phyloP scores from a whole-genome alignment of 2,113 vertebrate species.

The Cinclus mexicanus region DNA sequence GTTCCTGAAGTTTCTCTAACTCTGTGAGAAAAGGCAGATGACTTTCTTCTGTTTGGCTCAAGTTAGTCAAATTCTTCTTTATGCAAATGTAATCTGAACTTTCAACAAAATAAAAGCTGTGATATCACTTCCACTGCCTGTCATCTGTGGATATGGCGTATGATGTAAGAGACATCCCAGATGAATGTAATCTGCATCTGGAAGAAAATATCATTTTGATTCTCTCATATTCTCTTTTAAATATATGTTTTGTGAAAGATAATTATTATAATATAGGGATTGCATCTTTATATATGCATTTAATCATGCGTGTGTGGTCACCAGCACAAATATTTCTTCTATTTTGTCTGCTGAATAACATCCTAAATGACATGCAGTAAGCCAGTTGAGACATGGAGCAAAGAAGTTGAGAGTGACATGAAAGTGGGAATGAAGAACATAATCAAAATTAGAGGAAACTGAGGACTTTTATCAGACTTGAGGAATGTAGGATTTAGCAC shows the following conservation, averaged over 20 bases:
- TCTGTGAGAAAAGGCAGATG: neutral
- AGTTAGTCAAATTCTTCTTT: neutral
- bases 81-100: neutral
- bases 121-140: neutral
- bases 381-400: neutral
- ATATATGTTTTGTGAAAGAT: neutral
- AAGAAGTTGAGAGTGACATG: neutral
- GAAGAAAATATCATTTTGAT: neutral
- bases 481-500: neutral
- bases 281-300: neutral
- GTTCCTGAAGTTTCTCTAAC: neutral
- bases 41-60: neutral
- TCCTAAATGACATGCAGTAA: neutral
- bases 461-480: neutral
- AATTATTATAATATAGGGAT: accelerated
- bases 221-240: neutral
- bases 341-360: neutral
- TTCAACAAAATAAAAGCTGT: neutral
- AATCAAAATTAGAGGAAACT: neutral
- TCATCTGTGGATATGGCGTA: no score
- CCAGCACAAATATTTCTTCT: neutral
- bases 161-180: neutral
- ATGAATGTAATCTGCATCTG: neutral
- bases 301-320: neutral
- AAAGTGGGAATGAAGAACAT: neutral